Percentiles rank a stretch among this genome's conserved stretches.
These are phyloP conservation scores for Phorcus lineatus DNA, from an alignment of 2,888 invertebrate species.

Conservation along the genomic window DNA sequence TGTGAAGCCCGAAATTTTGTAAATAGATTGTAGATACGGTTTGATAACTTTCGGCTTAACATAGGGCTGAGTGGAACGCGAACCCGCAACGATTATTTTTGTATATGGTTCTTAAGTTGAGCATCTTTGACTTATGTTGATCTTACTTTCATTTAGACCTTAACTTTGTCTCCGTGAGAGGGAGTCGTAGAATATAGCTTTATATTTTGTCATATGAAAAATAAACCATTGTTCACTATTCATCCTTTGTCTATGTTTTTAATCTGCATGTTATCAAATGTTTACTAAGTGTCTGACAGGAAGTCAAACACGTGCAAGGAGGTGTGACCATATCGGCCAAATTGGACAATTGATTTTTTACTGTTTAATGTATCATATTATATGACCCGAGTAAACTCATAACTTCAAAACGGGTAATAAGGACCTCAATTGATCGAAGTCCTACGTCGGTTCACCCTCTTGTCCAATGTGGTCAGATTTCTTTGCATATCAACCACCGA, in stretches of 20 bases:
- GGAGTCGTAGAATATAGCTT: slow-evolving; percentile 32
- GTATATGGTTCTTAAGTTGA: background rate
- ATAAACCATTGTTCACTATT: slow-evolving; percentile 23
- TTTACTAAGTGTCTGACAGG: background rate
- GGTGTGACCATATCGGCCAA: too few species aligned
- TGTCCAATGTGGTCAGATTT: too few species aligned
- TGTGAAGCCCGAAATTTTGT: background rate
- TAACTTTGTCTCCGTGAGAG: background rate
- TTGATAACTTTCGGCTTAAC: slow-evolving; percentile 6
- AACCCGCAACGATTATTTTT: background rate
- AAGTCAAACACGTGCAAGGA: too few species aligned
- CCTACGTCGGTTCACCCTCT: too few species aligned
- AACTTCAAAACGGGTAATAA: too few species aligned
- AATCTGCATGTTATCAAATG: background rate
- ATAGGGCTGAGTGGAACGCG: background rate
- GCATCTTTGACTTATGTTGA: background rate
- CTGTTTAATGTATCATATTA: too few species aligned
- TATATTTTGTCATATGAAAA: slow-evolving; percentile 46
- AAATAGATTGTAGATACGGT: slow-evolving; percentile 11
- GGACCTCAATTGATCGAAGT: too few species aligned
- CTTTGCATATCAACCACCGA: too few species aligned
- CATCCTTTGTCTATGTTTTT: background rate
- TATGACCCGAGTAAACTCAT: too few species aligned
- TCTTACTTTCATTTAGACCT: slow-evolving; percentile 26
- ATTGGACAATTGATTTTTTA: too few species aligned